Base-by-base conservation (phyloP, 2,797 vertebrate genomes). In the Lutjanus campechanus region DNA sequence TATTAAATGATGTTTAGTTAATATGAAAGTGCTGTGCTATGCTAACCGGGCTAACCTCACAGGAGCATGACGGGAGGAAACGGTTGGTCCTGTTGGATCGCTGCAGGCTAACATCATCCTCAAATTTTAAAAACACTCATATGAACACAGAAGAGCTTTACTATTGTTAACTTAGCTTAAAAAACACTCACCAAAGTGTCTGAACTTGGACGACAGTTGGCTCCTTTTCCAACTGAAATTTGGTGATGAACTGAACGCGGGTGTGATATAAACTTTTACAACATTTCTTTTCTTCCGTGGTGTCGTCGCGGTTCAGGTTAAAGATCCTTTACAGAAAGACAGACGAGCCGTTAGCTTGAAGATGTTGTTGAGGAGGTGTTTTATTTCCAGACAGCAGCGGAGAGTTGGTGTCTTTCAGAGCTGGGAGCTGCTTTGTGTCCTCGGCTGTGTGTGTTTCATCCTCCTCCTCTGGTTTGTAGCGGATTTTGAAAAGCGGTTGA, bases 401-500 rank as follows among this genome's bases (percentile, higher is more conserved):
- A 8, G 15, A 49, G 12, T 54, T 19, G 12, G 16, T 15, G 15
- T 17, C n/a, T 46, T 3, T 0, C 10, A 9, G 36, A 9, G 6
- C 20, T 1, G 25, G 5, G 8, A n/a, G 1, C n/a, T 17, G 86
- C 82, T 87, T 83, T 72, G 82, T 88, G 73, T 64, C 49, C 25
- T 46, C 80, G 60, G 66, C 22, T 62, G 73, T 22, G 65, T 17
- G 0, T 5, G 29, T 36, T 5, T 76, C 81, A 63, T 85, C 77
- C 78, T 86, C 77, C 79, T 20, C 65, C 69, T 41, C 29, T 15
- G 73, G 53, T 46, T 82, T 1, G 73, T 74, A 81, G 74, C 77
- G 90, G 93, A 83, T 89, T 96, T 96, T 95, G 94, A 95, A 95
- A 93, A 93, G 90, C 81, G 85, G 67, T 78, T 73, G 74, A 8